Conservation (phyloP, 2,888 invertebrate genomes). For the Aphidoletes aphidimyza region DNA sequence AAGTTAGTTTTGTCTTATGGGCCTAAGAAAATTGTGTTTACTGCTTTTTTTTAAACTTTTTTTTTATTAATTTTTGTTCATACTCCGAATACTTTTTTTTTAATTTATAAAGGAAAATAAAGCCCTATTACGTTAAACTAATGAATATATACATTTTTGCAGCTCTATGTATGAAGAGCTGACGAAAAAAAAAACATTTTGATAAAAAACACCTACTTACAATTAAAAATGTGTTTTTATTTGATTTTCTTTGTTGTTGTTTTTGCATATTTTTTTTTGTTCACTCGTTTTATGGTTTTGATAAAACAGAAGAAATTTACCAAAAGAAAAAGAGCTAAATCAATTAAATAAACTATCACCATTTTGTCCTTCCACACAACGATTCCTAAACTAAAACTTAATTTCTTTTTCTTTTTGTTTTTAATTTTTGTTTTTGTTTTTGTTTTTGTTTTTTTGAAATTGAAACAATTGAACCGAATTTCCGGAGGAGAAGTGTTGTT, state of each 20-base stretch:
- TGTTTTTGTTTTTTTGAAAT: too few relatives aligned
- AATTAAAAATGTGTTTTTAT: background rate
- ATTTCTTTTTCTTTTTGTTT: conserved; percentile 4
- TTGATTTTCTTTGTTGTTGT: background rate
- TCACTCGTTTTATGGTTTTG: background rate
- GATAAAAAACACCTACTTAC: conserved; percentile 51
- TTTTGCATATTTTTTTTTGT: background rate
- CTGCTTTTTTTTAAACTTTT: background rate
- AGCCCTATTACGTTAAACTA: conserved; percentile 18
- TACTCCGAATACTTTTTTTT: too few relatives aligned
- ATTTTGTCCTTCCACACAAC: conserved; percentile 37
- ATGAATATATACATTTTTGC: conserved; percentile 44
- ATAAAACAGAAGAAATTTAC: background rate
- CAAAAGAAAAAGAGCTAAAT: conserved; percentile 5
- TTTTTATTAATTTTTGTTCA: background rate
- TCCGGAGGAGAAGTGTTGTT: too few relatives aligned
- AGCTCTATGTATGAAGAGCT: background rate
- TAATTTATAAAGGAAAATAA: background rate
- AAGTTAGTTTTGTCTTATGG: background rate
- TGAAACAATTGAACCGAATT: conserved; percentile 28
- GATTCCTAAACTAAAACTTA: conserved; percentile 37
- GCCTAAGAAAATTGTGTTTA: background rate
- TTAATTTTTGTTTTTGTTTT: too few relatives aligned
- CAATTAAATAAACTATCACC: conserved; percentile 39
- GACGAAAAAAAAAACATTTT: conserved; percentile 28